A percentile compares a stretch with the other conserved stretches of the same genome.
Evolutionary conservation across 2,888 invertebrate genomes (phyloP).

Genomic region (Cerastoderma edule): DNA sequence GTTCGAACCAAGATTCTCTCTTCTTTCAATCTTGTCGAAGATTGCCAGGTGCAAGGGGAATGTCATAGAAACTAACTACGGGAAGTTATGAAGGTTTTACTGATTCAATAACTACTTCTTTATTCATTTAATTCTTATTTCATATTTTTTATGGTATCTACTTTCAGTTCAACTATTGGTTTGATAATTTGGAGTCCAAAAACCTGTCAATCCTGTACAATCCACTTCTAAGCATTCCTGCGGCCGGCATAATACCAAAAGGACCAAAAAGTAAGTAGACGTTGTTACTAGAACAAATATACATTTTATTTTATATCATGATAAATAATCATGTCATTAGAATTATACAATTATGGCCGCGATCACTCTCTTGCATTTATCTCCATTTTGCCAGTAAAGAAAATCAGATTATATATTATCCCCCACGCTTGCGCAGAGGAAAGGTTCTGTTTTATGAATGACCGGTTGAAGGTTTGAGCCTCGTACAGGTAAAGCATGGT

Average conservation of each 20-base stretch:
- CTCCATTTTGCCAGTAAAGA: too few relatives aligned
- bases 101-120: background rate
- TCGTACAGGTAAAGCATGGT: too few relatives aligned
- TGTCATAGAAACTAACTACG: background rate
- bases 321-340: too few relatives aligned
- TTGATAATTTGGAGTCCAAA: conserved; percentile 74
- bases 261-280: conserved; percentile 75
- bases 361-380: too few relatives aligned
- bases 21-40: background rate
- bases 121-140: too few relatives aligned
- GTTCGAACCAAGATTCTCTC: background rate
- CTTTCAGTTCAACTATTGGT: conserved; percentile 78
- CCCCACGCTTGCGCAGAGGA: too few relatives aligned
- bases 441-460: too few relatives aligned
- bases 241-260: conserved; percentile 78
- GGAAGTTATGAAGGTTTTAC: background rate
- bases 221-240: conserved; percentile 80
- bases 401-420: too few relatives aligned
- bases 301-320: background rate
- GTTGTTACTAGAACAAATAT: background rate
- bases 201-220: conserved; percentile 74
- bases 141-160: background rate
- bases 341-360: background rate
- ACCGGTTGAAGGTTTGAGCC: too few relatives aligned
- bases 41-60: background rate